Base-by-base conservation (phyloP, 2,797 vertebrate genomes). In the Arremon aurantiirostris region DNA sequence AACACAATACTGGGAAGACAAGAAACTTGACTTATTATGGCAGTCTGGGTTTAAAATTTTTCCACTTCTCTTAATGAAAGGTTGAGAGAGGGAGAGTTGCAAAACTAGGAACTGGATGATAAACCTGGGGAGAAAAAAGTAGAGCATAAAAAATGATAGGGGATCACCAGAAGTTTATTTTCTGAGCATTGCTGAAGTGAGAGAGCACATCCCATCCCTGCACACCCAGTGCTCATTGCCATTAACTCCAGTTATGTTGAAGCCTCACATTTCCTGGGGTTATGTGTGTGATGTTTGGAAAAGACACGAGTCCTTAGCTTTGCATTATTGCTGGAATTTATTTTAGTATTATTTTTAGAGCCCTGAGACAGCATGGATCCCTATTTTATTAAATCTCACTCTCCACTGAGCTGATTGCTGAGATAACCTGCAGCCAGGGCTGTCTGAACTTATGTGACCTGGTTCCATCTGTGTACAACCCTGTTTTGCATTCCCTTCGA, bases 391-490 rank as follows among this genome's bases (percentile, higher is more conserved):
- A 93, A 89, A 88, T 17, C 37, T 44, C 37, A 53, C 41, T 80
- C 78, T 91, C 46, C 21, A n/a, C 69, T n/a, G 70, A 88, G 76
- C 42, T 93, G 83, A 81, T 80, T 80, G 84, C 66, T 60, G 76
- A 66, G 82, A 86, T 46, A 92, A 79, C 65, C 68, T 72, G 60
- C 60, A 82, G 73, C 39, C 20, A 2, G 57, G 73, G 70, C 76
- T 95, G 52, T 65, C 64, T 95, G 94, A 91, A 92, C 76, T 90
- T 28, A 13, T 75, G 56, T 64, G 86, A 86, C 73, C 84, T 44
- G 57, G 42, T 65, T 83, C 68, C 82, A 71, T 79, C 71, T 47
- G 52, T 15, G 12, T 89, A n/a, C 65, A 90, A 52, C 78, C 63
- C 56, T 90, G 72, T 19, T 95, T 91, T 94, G 75, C 90, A 78